These are phyloP conservation scores for Mixornis gularis DNA, from an alignment of 2,113 vertebrate genomes.

Conservation along the genomic window DNA sequence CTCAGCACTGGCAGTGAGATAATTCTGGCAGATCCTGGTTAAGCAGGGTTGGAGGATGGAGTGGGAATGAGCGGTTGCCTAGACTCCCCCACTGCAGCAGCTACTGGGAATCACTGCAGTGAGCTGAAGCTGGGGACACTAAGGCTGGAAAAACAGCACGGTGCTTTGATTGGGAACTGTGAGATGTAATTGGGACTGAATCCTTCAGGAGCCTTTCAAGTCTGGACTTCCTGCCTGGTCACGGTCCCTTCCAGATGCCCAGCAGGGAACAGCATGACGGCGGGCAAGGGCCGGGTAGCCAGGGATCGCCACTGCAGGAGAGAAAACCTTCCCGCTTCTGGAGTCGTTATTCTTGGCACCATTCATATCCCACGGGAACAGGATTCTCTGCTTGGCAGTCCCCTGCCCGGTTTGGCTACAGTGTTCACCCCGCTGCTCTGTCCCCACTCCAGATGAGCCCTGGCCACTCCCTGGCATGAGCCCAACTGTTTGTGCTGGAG, in stretches of 20 bases:
- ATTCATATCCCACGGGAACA: accelerated
- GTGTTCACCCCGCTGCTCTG: neutral
- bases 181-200: neutral
- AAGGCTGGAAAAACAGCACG: accelerated
- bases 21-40: neutral
- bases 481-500: conserved; percentile 5
- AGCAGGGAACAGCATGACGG: accelerated
- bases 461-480: neutral
- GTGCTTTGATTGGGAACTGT: neutral
- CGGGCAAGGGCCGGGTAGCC: neutral
- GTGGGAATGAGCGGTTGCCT: neutral
- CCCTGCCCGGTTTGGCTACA: accelerated
- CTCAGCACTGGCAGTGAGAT: neutral
- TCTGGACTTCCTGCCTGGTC: neutral
- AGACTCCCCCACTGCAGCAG: neutral
- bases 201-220: neutral
- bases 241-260: accelerated
- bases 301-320: accelerated
- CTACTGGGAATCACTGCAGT: accelerated
- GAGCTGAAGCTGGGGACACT: neutral
- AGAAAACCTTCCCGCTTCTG: neutral
- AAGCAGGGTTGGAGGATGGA: neutral
- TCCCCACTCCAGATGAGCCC: neutral
- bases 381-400: accelerated
- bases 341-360: neutral